Evolutionary conservation across 2,888 invertebrate genomes (phyloP), one percentile per base, ranked within the genome.

Genomic region (Amiota mariae): DNA sequence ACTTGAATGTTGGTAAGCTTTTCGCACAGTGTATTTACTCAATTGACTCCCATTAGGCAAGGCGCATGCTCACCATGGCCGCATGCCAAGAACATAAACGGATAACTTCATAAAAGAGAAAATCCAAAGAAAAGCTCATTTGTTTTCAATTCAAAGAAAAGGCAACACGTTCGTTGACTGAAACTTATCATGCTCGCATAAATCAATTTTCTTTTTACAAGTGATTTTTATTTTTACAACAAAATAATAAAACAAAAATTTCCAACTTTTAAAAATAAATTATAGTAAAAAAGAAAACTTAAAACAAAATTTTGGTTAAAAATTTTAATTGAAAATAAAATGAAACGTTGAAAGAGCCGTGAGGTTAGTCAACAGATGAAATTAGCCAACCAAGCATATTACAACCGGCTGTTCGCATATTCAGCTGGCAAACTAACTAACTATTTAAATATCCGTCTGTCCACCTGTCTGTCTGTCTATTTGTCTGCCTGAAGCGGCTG

Each of bases 271-370:
- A 36, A 36, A 36, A 36, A 36, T 6, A 6, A 36, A 36, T 36
- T 36, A 36, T 36, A 36, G 2, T 36, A 6, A 36, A 2, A 36
- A 79, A 81, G 80, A 76, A 59, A 75, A 82, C 78, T 83, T 83
- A 85, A 81, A 83, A 85, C 8, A 36, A 36, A 36, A 36, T 36
- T 78, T 74, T 79, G 76, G 18, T 78, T 76, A 85, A 76, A 83
- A 85, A 83, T 83, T 83, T 83, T 78, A 83, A 83, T 85, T 83
- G 82, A 78, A 84, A 80, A 66, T 48, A 51, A n/a, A 61, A 72
- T 66, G 70, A 36, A 36, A 49, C 20, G 18, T 18, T 10, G n/a
- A 54, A 54, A 13, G 11, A 10, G 54, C 54, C 13, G 3, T 6
- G 36, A 36, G 36, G 15, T 15, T 13, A n/a, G 18, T 20, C 57